A percentile compares a stretch with the other conserved stretches of the same genome.
Evolutionary conservation across 2,113 vertebrate genomes (phyloP).

Genomic region (Loxodonta africana): DNA sequence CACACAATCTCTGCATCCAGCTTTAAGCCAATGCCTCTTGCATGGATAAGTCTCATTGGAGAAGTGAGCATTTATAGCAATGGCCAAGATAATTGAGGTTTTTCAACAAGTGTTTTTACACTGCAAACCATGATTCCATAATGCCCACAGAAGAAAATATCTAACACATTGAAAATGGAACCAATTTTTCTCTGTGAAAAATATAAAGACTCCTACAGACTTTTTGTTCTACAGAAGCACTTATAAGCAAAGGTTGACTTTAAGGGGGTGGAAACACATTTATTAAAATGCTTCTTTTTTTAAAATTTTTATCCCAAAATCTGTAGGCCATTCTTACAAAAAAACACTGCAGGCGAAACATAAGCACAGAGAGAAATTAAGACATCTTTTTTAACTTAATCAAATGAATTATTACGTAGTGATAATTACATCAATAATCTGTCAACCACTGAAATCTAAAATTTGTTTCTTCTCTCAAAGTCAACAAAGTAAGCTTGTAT

Average conservation of each 20-base stretch:
- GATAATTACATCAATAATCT: background rate
- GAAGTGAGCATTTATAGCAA: background rate
- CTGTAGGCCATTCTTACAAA: background rate
- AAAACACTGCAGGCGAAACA: background rate
- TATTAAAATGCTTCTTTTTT: background rate
- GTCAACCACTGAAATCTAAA: background rate
- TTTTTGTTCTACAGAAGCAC: too few species aligned
- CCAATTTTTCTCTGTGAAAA: background rate
- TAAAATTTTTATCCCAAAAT: background rate
- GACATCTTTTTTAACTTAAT: background rate
- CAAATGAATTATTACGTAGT: background rate
- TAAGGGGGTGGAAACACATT: background rate
- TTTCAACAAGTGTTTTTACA: background rate
- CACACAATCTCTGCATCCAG: accelerated
- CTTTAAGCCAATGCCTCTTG: background rate
- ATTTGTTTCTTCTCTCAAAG: background rate
- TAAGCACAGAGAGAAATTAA: background rate
- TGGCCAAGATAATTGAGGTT: background rate
- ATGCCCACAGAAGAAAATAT: background rate
- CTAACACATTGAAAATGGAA: background rate
- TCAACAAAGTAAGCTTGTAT: background rate
- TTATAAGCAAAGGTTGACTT: background rate
- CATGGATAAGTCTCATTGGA: background rate
- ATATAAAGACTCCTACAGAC: background rate
- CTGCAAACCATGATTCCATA: background rate